A percentile compares a stretch with the other conserved stretches of the same genome.
Conservation (phyloP, 2,113 vertebrate species). For the Bothrops jararaca region DNA sequence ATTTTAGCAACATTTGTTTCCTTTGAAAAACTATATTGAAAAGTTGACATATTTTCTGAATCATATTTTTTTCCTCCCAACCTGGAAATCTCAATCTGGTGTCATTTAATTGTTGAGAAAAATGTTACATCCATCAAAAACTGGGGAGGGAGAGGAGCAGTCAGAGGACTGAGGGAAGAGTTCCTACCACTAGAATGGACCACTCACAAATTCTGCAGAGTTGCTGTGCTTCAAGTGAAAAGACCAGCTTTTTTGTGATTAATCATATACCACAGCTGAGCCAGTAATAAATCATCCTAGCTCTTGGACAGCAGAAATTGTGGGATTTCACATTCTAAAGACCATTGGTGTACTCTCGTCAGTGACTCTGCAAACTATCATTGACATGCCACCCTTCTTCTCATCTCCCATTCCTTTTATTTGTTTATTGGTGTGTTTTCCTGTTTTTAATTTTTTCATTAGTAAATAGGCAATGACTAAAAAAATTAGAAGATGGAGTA, state of each 20-base stretch:
- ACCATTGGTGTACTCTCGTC: neutral
- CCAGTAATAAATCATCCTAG: neutral
- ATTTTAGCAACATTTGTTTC: conserved; percentile 59
- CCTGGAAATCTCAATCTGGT: neutral
- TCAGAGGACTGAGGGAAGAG: neutral
- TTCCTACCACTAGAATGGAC: neutral
- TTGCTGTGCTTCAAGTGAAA: neutral
- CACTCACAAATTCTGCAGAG: neutral
- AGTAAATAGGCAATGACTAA: neutral
- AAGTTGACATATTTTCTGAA: conserved; percentile 43
- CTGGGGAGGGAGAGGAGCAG: neutral
- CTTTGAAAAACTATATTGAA: conserved; percentile 59
- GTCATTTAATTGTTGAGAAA: neutral
- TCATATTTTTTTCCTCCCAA: neutral
- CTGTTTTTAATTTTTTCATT: neutral
- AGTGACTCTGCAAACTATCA: neutral
- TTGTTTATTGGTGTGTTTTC: neutral
- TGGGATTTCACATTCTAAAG: neutral
- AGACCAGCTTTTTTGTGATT: neutral
- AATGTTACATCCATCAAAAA: neutral
- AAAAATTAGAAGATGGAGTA: neutral
- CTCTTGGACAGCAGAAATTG: neutral
- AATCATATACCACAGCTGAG: neutral
- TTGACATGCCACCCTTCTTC: neutral
- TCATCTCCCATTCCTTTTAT: neutral